Evolutionary conservation across 2,797 vertebrate genomes (phyloP).

Genomic region (Sardinella longiceps): DNA sequence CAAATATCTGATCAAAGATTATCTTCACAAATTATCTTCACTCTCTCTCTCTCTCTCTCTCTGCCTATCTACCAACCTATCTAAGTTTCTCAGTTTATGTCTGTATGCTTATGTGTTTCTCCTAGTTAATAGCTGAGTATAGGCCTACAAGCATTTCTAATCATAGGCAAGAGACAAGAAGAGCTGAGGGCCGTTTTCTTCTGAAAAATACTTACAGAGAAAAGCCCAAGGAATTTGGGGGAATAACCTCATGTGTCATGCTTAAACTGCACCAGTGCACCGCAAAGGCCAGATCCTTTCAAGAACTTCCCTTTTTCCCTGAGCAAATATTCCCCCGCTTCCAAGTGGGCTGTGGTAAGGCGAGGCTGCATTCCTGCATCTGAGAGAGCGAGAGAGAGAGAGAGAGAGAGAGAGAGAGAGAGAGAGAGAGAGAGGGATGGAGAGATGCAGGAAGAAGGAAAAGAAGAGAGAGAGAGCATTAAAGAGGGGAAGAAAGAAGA

Average conservation of each 20-base stretch:
- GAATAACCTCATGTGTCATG: conserved; percentile 25
- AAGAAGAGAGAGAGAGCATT: not conserved
- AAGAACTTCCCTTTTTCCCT: conserved; percentile 23
- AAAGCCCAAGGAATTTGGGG: conserved; percentile 14
- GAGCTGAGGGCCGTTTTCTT: not conserved
- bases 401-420: not conserved
- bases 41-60: not conserved
- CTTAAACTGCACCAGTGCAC: not conserved
- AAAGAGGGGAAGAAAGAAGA: not conserved
- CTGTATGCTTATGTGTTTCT: not conserved
- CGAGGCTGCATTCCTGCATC: conserved; percentile 22
- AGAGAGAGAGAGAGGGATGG: not conserved
- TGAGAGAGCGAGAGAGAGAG: not conserved
- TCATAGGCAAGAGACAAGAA: not conserved
- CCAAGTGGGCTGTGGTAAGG: conserved; percentile 26
- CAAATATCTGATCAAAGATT: not conserved
- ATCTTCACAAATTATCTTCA: not conserved
- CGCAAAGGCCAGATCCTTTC: conserved; percentile 21
- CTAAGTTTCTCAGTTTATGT: not conserved
- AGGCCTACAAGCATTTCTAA: not conserved
- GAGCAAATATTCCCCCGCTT: conserved; percentile 25
- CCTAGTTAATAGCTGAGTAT: not conserved
- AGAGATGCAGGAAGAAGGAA: not conserved
- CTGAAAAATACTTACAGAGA: conserved; percentile 5
- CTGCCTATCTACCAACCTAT: not conserved